These are phyloP conservation scores for Alectoris magna DNA, from an alignment of 2,797 vertebrate genomes.

Conservation along the genomic window DNA sequence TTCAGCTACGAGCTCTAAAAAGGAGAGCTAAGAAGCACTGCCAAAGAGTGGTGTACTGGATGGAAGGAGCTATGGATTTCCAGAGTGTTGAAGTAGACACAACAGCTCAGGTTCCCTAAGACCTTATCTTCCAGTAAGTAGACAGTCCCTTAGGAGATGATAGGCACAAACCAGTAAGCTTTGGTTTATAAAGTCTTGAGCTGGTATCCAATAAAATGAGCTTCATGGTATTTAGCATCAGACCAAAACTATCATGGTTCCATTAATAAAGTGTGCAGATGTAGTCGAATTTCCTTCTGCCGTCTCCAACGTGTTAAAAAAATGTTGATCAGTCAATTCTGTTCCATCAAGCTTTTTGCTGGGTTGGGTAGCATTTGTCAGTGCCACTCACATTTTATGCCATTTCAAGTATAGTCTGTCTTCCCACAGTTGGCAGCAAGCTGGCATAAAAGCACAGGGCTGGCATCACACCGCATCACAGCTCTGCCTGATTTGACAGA, in stretches of 20 bases:
- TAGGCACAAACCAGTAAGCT: not conserved
- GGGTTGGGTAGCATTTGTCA: conserved; percentile 3
- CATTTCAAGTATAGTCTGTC: not conserved
- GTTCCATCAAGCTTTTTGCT: not conserved
- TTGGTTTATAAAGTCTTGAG: not conserved
- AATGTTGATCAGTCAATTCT: not conserved
- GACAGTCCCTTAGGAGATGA: not conserved
- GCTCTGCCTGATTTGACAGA: conserved; percentile 55
- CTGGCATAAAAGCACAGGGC: conserved; percentile 17
- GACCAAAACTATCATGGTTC: not conserved
- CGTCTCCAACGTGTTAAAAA: not conserved
- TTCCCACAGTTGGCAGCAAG: conserved; percentile 24
- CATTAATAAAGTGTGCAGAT: not conserved
- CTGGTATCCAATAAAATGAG: not conserved
- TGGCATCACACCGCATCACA: not conserved
- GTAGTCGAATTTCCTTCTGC: not conserved
- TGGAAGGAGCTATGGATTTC: not conserved
- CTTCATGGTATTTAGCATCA: not conserved
- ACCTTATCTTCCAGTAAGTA: not conserved
- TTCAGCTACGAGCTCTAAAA: not conserved
- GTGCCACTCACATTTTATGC: not conserved
- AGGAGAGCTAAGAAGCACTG: not conserved
- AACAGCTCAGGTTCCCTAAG: not conserved
- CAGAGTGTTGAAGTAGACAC: not conserved
- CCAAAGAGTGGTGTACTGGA: not conserved